Conservation (phyloP, 2,888 invertebrate species). For the Hydraecia micacea region DNA sequence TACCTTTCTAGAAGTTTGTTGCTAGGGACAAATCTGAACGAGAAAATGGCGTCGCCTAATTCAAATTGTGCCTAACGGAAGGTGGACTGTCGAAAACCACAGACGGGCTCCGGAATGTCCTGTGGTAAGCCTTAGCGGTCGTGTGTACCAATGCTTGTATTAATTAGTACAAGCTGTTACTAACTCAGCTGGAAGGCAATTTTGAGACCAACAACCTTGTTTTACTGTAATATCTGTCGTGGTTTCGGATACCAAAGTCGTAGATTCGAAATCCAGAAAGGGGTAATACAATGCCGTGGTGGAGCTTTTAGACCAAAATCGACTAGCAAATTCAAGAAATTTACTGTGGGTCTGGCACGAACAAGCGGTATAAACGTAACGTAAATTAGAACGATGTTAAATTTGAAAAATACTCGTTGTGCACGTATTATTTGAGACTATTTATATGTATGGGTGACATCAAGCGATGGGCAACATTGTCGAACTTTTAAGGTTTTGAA, state of each 20-base stretch:
- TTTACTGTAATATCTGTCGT: constrained; percentile 14
- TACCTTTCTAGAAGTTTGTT: not conserved
- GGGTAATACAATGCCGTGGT: not conserved
- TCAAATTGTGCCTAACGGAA: not conserved
- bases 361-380: not conserved
- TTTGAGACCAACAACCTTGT: constrained; percentile 19
- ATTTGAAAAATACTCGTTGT: not conserved
- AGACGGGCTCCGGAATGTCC: constrained; percentile 22
- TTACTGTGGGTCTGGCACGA: not conserved
- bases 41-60: not conserved
- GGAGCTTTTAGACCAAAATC: not conserved
- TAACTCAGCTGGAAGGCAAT: constrained; percentile 25
- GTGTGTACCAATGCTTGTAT: constrained; percentile 24
- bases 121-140: constrained; percentile 25
- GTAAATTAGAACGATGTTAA: not conserved
- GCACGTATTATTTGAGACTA: not conserved
- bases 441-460: not conserved
- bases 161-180: constrained; percentile 34
- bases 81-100: constrained; percentile 14
- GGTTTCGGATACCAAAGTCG: constrained; percentile 4
- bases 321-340: not conserved
- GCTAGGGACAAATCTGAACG: not conserved
- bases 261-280: not conserved
- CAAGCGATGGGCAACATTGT: too few relatives aligned
- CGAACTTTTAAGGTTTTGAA: too few relatives aligned